These are phyloP conservation scores for Irena cyanogastra DNA, from an alignment of 2,113 vertebrate genomes.

Conservation along the genomic window DNA sequence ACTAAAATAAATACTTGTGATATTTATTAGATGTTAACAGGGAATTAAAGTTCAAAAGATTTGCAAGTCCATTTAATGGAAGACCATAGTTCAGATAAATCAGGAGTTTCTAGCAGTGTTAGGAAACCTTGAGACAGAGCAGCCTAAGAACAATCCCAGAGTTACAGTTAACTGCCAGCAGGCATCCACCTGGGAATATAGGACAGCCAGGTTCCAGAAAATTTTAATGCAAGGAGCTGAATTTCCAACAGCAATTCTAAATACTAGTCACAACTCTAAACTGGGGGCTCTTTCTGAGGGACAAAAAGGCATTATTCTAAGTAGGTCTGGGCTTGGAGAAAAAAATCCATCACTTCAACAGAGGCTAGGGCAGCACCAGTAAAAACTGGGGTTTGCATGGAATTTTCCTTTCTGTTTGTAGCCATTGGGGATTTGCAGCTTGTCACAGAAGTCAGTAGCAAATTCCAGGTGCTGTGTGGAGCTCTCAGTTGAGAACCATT, in stretches of 20 bases:
- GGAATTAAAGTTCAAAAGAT: background rate
- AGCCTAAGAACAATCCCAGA: background rate
- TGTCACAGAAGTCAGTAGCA: background rate
- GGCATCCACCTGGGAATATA: background rate
- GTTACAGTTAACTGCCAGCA: background rate
- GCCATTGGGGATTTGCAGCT: background rate
- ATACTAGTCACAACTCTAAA: background rate
- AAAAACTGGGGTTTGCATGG: background rate
- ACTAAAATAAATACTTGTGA: background rate
- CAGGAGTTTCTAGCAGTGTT: background rate
- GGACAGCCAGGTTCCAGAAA: background rate
- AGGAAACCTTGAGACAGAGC: background rate
- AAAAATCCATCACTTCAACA: background rate
- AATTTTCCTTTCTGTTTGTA: background rate
- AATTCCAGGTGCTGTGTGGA: background rate
- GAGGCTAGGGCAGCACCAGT: background rate
- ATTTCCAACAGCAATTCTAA: background rate
- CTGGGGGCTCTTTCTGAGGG: background rate
- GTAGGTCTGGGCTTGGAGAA: background rate
- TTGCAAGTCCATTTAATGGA: background rate
- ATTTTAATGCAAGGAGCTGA: background rate
- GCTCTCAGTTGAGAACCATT: background rate
- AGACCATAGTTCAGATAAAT: background rate
- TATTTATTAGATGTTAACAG: background rate
- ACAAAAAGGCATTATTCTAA: background rate